A percentile compares a stretch with the other conserved stretches of the same genome.
Conservation (phyloP, 1,140 invertebrate genomes). For the Elysia chlorotica region DNA sequence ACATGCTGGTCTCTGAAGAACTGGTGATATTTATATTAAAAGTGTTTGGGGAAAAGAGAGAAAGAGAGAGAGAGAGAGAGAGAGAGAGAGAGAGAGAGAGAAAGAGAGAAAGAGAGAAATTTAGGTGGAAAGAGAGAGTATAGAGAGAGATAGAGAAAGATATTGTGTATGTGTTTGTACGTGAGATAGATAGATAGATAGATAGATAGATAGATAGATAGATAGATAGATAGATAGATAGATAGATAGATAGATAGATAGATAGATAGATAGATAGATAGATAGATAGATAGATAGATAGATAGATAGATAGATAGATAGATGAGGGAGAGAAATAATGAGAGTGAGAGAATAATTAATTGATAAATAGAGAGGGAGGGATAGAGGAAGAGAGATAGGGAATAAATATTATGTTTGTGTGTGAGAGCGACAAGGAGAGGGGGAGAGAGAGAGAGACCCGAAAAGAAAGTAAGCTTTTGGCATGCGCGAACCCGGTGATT, state of each 20-base stretch:
- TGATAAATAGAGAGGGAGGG: no score
- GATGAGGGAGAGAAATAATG: neutral
- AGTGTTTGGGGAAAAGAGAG: neutral
- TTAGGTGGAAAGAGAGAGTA: neutral
- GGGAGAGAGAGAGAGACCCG: no score
- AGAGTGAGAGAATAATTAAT: no score
- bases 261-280: neutral
- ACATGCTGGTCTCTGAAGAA: no score
- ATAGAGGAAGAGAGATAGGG: no score
- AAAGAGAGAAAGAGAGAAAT: neutral
- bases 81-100: neutral
- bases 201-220: no score
- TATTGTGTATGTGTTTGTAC: no score
- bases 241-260: neutral
- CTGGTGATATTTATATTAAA: neutral
- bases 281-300: neutral
- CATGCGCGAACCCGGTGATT: no score
- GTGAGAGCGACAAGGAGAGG: no score
- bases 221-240: neutral
- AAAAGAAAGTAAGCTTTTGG: no score
- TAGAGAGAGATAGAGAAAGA: neutral
- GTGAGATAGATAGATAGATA: no score
- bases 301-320: neutral
- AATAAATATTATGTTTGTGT: no score
- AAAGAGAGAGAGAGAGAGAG: conserved; percentile 2